phyloP scores from a whole-genome alignment of 2,797 vertebrate species.

The Sebastes steindachneri region DNA sequence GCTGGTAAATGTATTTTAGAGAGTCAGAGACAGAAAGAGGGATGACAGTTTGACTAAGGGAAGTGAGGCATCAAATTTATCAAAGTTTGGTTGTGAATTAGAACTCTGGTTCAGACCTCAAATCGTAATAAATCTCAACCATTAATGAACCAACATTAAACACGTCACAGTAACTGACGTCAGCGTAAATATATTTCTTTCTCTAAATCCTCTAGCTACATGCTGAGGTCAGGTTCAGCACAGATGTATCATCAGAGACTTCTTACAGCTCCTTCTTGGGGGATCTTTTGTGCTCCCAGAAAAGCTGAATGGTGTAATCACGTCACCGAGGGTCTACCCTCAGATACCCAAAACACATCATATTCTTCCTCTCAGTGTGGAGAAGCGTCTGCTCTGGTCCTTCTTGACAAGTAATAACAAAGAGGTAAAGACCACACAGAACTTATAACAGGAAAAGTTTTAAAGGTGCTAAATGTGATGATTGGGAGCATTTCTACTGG shows the following conservation, averaged over 20 bases:
- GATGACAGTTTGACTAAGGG: neutral
- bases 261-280: neutral
- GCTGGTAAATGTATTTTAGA: constrained; percentile 5
- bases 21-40: neutral
- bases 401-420: neutral
- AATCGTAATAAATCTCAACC: neutral
- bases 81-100: neutral
- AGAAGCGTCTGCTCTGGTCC: neutral
- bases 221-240: neutral
- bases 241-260: neutral
- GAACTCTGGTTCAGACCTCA: neutral
- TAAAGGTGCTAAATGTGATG: neutral
- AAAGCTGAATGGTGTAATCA: neutral
- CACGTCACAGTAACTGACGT: neutral
- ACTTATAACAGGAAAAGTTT: neutral
- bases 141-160: neutral
- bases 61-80: neutral
- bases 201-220: neutral
- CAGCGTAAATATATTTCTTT: neutral
- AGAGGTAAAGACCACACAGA: neutral
- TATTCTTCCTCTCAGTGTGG: neutral
- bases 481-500: too few relatives aligned
- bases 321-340: neutral
- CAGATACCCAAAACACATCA: neutral
- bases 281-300: neutral